Base-by-base conservation (phyloP, 1,140 invertebrate genomes). In the Heliconius melpomene region DNA sequence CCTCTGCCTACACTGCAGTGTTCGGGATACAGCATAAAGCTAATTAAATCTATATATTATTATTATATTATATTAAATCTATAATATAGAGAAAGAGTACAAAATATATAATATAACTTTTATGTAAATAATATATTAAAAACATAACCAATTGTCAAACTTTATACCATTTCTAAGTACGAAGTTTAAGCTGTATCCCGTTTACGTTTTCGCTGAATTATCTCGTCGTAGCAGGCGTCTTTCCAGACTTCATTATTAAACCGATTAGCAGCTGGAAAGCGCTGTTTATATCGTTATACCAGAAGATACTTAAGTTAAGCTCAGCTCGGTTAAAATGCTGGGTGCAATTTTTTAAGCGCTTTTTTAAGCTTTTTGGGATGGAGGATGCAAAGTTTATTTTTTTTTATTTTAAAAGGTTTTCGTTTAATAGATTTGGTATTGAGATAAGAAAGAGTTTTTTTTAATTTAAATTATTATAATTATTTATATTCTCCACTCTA, bases 171-270 rank as follows among this genome's bases (percentile, higher is more conserved):
- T 77, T 73, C 36, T 40, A 77, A 60, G 36, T n/a, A 20, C 46
- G 54, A 8, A 20, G 26, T n/a, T 66, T 72, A 54, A 71, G 70
- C 26, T 72, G 38, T 72, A 77, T 72, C 40, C 46, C 40, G 66
- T 72, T 72, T 77, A 77, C 52, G 72, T 80, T 77, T 73, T 76
- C 50, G 72, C 74, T 80, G 72, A 80, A 80, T 80, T 80, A 80
- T 80, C 79, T 73, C 71, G 50, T 70, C 75, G 66, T 72, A 76
- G 79, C 79, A 80, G 79, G 74, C 79, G 75, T 80, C 79, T 80
- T 80, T 77, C 74, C 75, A 74, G 75, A 72, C 79, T 76, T 76
- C 79, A 80, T 80, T 80, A 80, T 76, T 80, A 80, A 80, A 80
- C 79, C 79, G 79, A 80, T 80, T 80, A 80, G 79, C 79, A 80